A percentile compares a stretch with the other conserved stretches of the same genome.
phyloP scores from a whole-genome alignment of 2,113 vertebrate genomes.

The Otolemur garnettii region DNA sequence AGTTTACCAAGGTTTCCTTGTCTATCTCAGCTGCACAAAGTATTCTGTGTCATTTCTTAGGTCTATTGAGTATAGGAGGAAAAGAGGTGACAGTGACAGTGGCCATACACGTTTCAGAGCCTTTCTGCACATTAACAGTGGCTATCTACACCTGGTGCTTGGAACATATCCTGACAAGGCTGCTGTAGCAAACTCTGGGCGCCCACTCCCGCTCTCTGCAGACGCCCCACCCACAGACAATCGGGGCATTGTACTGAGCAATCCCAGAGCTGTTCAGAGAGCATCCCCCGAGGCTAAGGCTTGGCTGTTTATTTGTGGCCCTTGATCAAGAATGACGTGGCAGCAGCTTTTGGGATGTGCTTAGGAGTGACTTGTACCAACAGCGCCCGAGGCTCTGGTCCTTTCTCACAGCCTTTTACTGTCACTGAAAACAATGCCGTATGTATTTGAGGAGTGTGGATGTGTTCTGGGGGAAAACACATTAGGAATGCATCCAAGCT shows the following conservation, averaged over 20 bases:
- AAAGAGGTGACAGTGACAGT: background rate
- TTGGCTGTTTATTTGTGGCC: slow-evolving; percentile 67
- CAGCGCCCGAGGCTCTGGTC: slow-evolving; percentile 51
- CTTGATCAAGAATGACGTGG: slow-evolving; percentile 65
- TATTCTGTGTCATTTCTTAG: background rate
- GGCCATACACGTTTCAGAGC: background rate
- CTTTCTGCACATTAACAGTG: background rate
- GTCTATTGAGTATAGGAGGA: background rate
- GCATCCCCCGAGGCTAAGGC: slow-evolving; percentile 30
- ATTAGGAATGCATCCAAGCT: slow-evolving; percentile 35
- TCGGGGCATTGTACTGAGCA: slow-evolving; percentile 62
- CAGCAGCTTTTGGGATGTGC: slow-evolving; percentile 52
- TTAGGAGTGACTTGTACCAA: slow-evolving; percentile 68
- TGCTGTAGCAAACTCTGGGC: background rate
- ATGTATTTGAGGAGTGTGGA: slow-evolving; percentile 51
- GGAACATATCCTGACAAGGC: background rate
- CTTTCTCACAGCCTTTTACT: slow-evolving; percentile 20
- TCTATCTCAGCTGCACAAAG: background rate
- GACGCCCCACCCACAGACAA: slow-evolving; percentile 46
- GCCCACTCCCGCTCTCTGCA: background rate
- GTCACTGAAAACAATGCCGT: slow-evolving; percentile 61
- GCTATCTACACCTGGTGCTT: background rate
- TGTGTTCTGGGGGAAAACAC: slow-evolving; percentile 42
- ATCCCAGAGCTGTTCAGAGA: slow-evolving; percentile 59
- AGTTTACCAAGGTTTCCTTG: background rate